phyloP scores from a whole-genome alignment of 2,113 vertebrate species.

The Aspiorhynchus laticeps region DNA sequence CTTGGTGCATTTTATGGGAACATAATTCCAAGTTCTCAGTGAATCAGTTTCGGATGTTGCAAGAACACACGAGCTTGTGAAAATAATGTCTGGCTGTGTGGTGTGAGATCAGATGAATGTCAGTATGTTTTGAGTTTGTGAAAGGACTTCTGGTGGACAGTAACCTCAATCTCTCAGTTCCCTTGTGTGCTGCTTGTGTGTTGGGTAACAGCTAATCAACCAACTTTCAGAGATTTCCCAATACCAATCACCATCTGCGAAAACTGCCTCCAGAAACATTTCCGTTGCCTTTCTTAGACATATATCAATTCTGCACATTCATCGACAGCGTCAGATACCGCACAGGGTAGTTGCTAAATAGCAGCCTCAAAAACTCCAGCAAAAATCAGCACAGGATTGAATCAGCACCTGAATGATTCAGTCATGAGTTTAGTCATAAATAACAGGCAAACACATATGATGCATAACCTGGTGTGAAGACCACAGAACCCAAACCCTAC shows the following conservation, averaged over 20 bases:
- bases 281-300: constrained; percentile 39
- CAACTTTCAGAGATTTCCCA: constrained; percentile 59
- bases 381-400: neutral
- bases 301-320: constrained; percentile 19
- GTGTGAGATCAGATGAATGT: constrained; percentile 14
- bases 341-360: neutral
- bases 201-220: constrained; percentile 58
- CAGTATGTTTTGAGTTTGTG: neutral
- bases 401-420: constrained; percentile 18
- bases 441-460: neutral
- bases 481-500: neutral
- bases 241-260: constrained; percentile 34
- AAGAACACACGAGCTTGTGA: constrained; percentile 3
- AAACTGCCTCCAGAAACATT: constrained; percentile 38
- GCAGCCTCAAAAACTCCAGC: constrained; percentile 10
- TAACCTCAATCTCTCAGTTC: constrained; percentile 48
- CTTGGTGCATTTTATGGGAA: neutral
- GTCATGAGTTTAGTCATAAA: neutral
- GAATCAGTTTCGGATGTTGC: neutral
- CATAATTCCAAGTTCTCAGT: neutral
- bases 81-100: neutral
- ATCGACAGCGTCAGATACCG: constrained; percentile 17
- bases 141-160: neutral
- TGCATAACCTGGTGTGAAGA: neutral
- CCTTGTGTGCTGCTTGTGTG: neutral